Evolutionary conservation across 2,888 invertebrate species (phyloP).

Genomic region (Tiliacea aurago): DNA sequence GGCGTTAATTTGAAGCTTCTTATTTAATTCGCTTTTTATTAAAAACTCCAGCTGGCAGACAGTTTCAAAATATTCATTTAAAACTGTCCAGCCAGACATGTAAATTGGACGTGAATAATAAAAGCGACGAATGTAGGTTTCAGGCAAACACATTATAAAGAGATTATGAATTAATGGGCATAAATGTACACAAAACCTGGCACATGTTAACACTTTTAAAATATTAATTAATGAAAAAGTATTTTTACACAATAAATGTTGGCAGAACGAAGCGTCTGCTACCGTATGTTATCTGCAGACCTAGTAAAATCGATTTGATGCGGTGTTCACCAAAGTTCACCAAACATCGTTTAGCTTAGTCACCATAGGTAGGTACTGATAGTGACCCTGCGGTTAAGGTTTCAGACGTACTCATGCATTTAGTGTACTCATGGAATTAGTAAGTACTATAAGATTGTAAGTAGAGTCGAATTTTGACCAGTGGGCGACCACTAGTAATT

Average conservation of each 20-base stretch:
- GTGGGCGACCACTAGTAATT: too few species aligned
- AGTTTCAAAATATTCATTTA: conserved; percentile 13
- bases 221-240: not conserved
- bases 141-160: conserved; percentile 21
- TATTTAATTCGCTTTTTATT: conserved; percentile 31
- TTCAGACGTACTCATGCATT: too few species aligned
- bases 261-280: not conserved
- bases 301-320: not conserved
- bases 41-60: conserved; percentile 12
- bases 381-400: not conserved
- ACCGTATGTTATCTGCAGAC: not conserved
- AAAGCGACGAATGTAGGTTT: conserved; percentile 19
- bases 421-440: too few species aligned
- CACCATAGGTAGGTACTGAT: not conserved
- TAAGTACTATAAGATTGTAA: too few species aligned
- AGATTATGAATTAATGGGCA: conserved; percentile 18
- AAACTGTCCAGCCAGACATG: conserved; percentile 25
- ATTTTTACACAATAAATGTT: not conserved
- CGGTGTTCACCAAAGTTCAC: not conserved
- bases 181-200: not conserved
- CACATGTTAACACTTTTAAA: conserved; percentile 15
- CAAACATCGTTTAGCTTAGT: not conserved
- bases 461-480: too few species aligned
- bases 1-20: conserved; percentile 13
- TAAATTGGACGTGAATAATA: conserved; percentile 43